Base-by-base conservation (phyloP, 1,140 invertebrate genomes). In the Bombus confusus region DNA sequence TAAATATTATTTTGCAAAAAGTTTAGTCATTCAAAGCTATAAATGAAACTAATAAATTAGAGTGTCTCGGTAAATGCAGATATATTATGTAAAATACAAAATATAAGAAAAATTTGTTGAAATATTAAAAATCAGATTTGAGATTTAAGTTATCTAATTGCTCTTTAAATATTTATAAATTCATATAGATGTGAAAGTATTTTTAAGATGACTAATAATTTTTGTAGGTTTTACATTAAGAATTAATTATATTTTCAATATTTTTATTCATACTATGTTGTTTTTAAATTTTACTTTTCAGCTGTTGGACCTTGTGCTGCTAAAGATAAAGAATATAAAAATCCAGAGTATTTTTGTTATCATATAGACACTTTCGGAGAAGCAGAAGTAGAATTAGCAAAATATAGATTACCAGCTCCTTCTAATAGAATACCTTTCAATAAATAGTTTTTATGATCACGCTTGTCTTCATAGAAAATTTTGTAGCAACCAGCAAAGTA, bases 311-410 rank as follows among this genome's bases (percentile, higher is more conserved):
- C 97, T 64, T 97, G 96, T 66, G 97, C 98, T 57, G 95, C 96
- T 2, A 97, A 98, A 92, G 94, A 95, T 83, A 96, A 96, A 57
- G 95, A 96, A 5, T 99, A 98, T 92, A 98, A 98, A 95, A 98
- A 98, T 91, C 97, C 98, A 1, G 98, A 98, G 95, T 98, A 98
- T 92, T 99, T 97, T 91, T 96, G 96, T 87, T 98, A 98, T 90
- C 96, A 98, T 91, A 95, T 96, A 41, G 97, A 96, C 89, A 97
- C 97, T 84, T 98, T 97, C 91, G 97, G 96, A 88, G 97, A 98
- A 94, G 97, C 98, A 74, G 98, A 98, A 96, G 96, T 98, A 31
- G 98, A 98, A 96, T 97, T 98, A 97, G 94, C 95, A 25, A 97
- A 97, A 92, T 97, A 96, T 91, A 96, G 98, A 93, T 95, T 97